Conservation (phyloP, 2,888 invertebrate genomes). For the Eristalinus aeneus region DNA sequence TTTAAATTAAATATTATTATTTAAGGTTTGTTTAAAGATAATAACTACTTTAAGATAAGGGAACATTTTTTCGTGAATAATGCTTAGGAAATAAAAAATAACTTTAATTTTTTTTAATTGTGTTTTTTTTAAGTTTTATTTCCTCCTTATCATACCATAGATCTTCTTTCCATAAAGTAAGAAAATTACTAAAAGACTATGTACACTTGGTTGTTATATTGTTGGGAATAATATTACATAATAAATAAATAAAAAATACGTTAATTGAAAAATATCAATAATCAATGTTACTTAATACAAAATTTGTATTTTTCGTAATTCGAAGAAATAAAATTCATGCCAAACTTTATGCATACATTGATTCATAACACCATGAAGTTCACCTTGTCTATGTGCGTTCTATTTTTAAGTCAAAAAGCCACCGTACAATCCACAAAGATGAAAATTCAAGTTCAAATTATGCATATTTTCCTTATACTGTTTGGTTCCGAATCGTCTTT, state of each 20-base stretch:
- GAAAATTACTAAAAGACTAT: slow-evolving; percentile 28
- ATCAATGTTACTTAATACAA: not conserved
- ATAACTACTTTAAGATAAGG: not conserved
- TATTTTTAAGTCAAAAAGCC: not conserved
- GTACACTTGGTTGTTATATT: slow-evolving; percentile 53
- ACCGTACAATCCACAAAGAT: not conserved
- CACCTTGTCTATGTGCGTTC: not conserved
- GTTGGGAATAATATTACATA: slow-evolving; percentile 35
- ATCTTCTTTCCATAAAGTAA: slow-evolving; percentile 1
- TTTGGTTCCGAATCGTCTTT: not conserved
- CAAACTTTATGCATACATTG: not conserved
- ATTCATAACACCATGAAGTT: not conserved
- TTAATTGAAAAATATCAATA: not conserved
- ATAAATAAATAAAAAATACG: slow-evolving; percentile 1
- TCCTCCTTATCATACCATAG: not conserved
- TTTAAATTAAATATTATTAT: not conserved
- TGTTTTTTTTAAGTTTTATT: not conserved
- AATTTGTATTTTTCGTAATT: not conserved
- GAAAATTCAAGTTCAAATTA: not conserved
- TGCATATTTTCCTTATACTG: not conserved
- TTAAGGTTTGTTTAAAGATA: not conserved
- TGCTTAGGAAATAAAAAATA: not conserved
- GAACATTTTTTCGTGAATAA: slow-evolving; percentile 10
- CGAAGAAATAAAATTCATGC: not conserved
- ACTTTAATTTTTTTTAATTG: too few relatives aligned